Evolutionary conservation across 2,888 invertebrate species (phyloP), one percentile per base, ranked within the genome.

Genomic region (Sericinus montela): DNA sequence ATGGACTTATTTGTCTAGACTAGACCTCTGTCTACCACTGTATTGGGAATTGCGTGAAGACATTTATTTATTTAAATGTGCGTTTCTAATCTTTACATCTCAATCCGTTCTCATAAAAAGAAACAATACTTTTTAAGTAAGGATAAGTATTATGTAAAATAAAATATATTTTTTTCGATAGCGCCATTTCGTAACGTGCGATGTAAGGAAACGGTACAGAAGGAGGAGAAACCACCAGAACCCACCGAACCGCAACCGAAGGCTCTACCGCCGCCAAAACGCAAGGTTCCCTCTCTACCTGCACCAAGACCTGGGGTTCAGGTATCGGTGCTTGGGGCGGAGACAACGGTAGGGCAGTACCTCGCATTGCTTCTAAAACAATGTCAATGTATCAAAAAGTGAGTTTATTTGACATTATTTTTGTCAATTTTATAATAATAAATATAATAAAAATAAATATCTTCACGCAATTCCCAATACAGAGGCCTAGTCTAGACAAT

Each of bases 331-430:
- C 80, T 91, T 54, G 91, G 91, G 1, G 91, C 89, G 2, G 84
- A 89, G 57, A 88, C 89, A 1, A 71, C 74, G 9, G 67, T 90
- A 47, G 91, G 91, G 0, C 85, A 86, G 51, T 81, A 84, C 23
- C 65, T 88, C 3, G 75, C 90, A 3, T 67, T 91, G 35, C 62
- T 91, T 34, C 68, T 91, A 1, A 91, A 91, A 62, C 90, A 91
- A 56, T 91, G 91, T 56, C 81, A 91, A 1, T 75, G 74, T 53
- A 74, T 87, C 42, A 84, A 79, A 51, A 81, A 80, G 86, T 87
- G 61, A 81, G 84, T 71, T 44, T 3, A 19, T 3, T 19, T 5
- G 19, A 19, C 5, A 19, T 7, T 25, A 25, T 25, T 25, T 25
- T 25, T 7, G 19, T 2, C n/a, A n/a, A n/a, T n/a, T n/a, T n/a